Conservation (phyloP, 1,140 invertebrate species). For the Sweltsa coloradensis region DNA sequence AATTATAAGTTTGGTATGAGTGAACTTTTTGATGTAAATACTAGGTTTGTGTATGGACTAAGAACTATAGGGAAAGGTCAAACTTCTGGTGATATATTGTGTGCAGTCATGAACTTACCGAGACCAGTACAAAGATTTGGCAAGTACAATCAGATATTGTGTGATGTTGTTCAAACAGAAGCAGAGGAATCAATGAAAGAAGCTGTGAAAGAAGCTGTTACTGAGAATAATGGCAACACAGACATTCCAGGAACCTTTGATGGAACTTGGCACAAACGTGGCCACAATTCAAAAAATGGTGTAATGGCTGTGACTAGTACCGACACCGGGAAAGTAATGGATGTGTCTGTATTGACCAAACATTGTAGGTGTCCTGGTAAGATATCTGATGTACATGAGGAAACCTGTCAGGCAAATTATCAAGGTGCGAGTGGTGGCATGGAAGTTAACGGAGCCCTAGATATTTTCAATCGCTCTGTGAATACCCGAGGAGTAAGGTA, state of each 20-base stretch:
- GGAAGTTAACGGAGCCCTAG: conserved; percentile 8
- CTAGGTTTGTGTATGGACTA: conserved; percentile 8
- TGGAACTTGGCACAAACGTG: conserved; percentile 13
- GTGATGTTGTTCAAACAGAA: conserved; percentile 10
- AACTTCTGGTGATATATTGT: conserved; percentile 6
- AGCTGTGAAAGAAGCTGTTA: conserved; percentile 9
- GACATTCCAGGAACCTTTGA: conserved; percentile 12
- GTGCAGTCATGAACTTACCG: conserved; percentile 10
- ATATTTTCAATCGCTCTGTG: not conserved
- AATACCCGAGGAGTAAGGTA: not conserved
- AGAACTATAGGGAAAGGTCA: conserved; percentile 11
- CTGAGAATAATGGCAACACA: conserved; percentile 9
- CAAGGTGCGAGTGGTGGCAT: conserved; percentile 14
- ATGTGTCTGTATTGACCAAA: conserved; percentile 10
- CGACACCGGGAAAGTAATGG: conserved; percentile 10
- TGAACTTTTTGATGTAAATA: conserved; percentile 8
- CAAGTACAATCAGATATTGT: conserved; percentile 6
- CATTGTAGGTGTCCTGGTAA: conserved; percentile 8
- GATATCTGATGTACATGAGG: not conserved
- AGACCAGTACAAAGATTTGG: not conserved
- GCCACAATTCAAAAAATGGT: conserved; percentile 9
- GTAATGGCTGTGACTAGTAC: conserved; percentile 10
- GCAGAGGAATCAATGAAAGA: conserved; percentile 9
- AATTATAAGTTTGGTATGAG: too few species aligned
- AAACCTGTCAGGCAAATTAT: conserved; percentile 6